Conservation (phyloP, 2,113 vertebrate genomes). For the Albula glossodonta region DNA sequence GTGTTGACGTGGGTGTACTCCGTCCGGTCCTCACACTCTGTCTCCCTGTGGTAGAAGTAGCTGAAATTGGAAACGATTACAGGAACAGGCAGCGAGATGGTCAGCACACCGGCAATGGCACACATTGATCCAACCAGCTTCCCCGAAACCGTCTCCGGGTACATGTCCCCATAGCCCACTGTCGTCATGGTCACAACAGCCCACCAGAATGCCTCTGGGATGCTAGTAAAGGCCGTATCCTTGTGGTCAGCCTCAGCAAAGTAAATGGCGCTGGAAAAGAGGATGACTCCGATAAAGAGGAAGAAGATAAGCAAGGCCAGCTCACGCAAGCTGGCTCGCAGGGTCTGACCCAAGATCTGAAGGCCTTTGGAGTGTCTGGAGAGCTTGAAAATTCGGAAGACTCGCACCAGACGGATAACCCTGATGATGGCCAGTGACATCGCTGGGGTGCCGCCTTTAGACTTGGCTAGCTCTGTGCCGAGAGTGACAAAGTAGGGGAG, state of each 20-base stretch:
- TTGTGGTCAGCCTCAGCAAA: constrained; percentile 83
- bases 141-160: constrained; percentile 79
- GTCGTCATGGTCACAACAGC: constrained; percentile 90
- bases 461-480: constrained; percentile 72
- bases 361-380: constrained; percentile 85
- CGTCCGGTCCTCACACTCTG: constrained; percentile 68
- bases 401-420: constrained; percentile 82
- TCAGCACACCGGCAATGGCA: constrained; percentile 85
- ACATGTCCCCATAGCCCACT: constrained; percentile 89
- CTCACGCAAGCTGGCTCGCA: constrained; percentile 85
- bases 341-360: constrained; percentile 85
- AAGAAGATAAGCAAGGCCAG: constrained; percentile 87
- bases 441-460: constrained; percentile 51
- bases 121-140: constrained; percentile 88
- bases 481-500: constrained; percentile 83
- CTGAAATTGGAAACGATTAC: constrained; percentile 74
- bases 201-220: constrained; percentile 90
- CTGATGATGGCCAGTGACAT: constrained; percentile 81
- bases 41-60: constrained; percentile 73
- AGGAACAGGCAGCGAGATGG: constrained; percentile 81
- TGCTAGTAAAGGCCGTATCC: constrained; percentile 78
- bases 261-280: constrained; percentile 86
- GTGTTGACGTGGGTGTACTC: constrained; percentile 71
- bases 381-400: constrained; percentile 84
- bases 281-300: constrained; percentile 73